These are phyloP conservation scores for Brachypalpus laphriformis DNA, from an alignment of 2,888 invertebrate species.

Conservation along the genomic window DNA sequence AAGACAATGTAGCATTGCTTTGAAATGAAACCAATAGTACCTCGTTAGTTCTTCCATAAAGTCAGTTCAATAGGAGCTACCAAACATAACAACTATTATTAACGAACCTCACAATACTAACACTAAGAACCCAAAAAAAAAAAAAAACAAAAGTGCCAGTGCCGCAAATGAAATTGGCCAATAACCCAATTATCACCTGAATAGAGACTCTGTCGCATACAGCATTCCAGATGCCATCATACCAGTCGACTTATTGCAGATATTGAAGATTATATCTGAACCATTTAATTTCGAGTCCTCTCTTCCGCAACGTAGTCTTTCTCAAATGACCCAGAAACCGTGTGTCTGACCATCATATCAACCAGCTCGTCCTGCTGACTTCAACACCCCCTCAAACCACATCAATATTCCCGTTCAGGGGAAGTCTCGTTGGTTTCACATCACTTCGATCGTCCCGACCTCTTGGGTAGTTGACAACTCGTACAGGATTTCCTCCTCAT, in stretches of 20 bases:
- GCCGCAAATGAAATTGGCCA: slow-evolving; percentile 21
- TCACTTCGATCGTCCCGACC: slow-evolving; percentile 49
- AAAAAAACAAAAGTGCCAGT: not conserved
- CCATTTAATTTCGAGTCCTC: slow-evolving; percentile 62
- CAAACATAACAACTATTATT: no score
- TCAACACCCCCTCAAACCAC: not conserved
- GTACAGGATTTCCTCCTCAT: not conserved
- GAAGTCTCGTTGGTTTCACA: slow-evolving; percentile 73
- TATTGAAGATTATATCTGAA: slow-evolving; percentile 61
- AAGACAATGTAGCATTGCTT: no score
- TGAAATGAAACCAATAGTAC: no score
- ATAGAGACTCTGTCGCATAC: slow-evolving; percentile 46
- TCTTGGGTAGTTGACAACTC: not conserved
- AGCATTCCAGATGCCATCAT: slow-evolving; percentile 26
- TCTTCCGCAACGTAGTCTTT: slow-evolving; percentile 60
- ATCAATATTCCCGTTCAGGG: slow-evolving; percentile 30
- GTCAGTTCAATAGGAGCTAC: no score
- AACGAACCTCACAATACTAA: not conserved
- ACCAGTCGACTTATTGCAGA: slow-evolving; percentile 58
- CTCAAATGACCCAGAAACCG: slow-evolving; percentile 67
- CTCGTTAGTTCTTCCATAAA: no score
- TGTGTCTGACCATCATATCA: slow-evolving; percentile 37
- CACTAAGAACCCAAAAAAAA: not conserved
- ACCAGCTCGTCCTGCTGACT: not conserved
- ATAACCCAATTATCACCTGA: slow-evolving; percentile 49